Evolutionary conservation across 2,113 vertebrate species (phyloP), one percentile per base, ranked within the genome.

Genomic region (Tragelaphus scriptus): DNA sequence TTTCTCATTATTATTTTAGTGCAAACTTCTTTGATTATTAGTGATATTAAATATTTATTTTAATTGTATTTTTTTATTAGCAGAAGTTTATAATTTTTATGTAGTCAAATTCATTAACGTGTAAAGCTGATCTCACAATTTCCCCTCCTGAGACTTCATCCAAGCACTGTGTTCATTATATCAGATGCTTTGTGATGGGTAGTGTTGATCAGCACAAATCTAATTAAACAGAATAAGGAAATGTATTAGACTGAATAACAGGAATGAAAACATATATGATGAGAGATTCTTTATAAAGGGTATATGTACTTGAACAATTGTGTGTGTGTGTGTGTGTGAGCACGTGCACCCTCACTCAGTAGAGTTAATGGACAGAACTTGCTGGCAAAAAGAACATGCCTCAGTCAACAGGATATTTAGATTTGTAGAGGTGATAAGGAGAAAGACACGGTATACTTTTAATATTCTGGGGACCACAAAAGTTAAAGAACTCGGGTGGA

Each of bases 1-100:
- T 68, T 56, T 95, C 51, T 95, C 63, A 53, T 65, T 82, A 91
- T 82, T 85, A 87, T 82, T 90, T 92, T 90, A 6, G 7, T 90
- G 40, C 7, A 94, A 88, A 30, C 28, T 79, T 91, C 15, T 91
- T 94, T 61, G 87, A 87, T 91, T 94, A 55, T 61, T 79, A 56
- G 21, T 95, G 44, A 90, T 91, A 59, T 53, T 77, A 91, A 88
- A 61, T 96, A 87, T 97, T 93, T 94, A 85, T 81, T 82, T 93
- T 89, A 89, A 92, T 95, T 91, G 15, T 30, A 32, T 56, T 61
- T 65, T 92, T 93, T 91, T 75, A 61, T 14, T 55, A 59, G 25
- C 25, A 6, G 56, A 85, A 51, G 15, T 95, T 58, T 94, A 23
- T 49, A 68, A 80, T 10, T 85, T 65, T 71, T 94, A 77, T 75